Evolutionary conservation across 2,888 invertebrate genomes (phyloP).

Genomic region (Troides aeacus): DNA sequence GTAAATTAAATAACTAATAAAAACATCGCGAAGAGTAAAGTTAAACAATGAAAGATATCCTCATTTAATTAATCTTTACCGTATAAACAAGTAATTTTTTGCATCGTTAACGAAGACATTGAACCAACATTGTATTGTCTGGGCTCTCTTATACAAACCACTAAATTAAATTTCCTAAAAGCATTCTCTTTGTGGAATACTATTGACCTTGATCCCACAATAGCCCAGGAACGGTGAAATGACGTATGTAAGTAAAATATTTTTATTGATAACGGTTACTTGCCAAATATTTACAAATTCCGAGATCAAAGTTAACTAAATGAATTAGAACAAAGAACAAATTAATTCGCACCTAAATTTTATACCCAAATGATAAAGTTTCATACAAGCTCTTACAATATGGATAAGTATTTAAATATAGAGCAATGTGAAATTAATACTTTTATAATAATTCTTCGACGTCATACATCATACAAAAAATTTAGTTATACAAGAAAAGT

Average conservation of each 20-base stretch:
- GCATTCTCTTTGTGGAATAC: not conserved
- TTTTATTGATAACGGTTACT: conserved; percentile 6
- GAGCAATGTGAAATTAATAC: no score
- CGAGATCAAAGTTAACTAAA: conserved; percentile 13
- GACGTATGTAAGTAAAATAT: conserved; percentile 6
- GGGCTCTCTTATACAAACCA: not conserved
- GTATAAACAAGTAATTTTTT: not conserved
- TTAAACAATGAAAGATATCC: not conserved
- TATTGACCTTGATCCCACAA: conserved; percentile 2
- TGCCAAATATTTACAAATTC: conserved; percentile 10
- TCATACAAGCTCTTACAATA: not conserved
- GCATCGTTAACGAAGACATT: not conserved
- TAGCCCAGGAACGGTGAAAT: not conserved
- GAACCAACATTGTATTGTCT: not conserved
- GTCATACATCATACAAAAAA: no score
- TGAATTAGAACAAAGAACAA: conserved; percentile 5
- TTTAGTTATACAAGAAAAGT: no score
- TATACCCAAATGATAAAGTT: not conserved
- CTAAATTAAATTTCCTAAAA: not conserved
- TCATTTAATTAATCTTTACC: not conserved
- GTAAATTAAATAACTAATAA: not conserved
- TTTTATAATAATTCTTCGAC: no score
- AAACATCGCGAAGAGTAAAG: not conserved
- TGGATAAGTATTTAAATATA: no score
- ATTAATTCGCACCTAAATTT: not conserved